Base-by-base conservation (phyloP, 2,113 vertebrate species). In the Scalopus aquaticus region DNA sequence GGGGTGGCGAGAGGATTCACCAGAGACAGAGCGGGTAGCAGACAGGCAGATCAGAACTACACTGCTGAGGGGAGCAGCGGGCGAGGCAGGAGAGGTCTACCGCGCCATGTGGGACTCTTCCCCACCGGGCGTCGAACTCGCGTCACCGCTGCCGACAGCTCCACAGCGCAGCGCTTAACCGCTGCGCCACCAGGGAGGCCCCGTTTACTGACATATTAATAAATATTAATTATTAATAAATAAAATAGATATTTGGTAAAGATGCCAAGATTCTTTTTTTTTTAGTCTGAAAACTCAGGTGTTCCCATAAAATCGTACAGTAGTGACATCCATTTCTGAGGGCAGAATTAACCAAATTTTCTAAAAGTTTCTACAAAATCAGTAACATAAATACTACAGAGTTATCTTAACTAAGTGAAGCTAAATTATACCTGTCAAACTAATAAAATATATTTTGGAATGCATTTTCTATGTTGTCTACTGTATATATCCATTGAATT, bases 371-470 rank as follows among this genome's bases (percentile, higher is more conserved):
- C n/a, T 49, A 7, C 1, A 88, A 81, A 22, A 64, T 78, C 77
- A 78, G 13, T 84, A 82, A 95, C 39, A 56, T n/a, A 39, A 88
- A 30, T 58, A 54, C 24, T 46, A 85, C 26, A 81, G 90, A 92
- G 82, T 94, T 76, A 80, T 51, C n/a, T 89, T 79, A 88, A 35
- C 12, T 88, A 95, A 92, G 58, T 69, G 49, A 93, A 90, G 24
- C 56, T 93, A 81, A 94, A 76, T 65, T 93, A 3, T 9, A 64
- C 2, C 10, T 81, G 78, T 86, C 49, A 92, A 84, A 94, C 46
- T 16, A 82, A 32, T 39, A 54, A 90, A 69, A n/a, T 74, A 46
- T 28, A 74, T 88, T 88, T 93, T 79, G 7, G 20, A 95, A 95
- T 54, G 35, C 20, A 62, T 5, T 69, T 88, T 39, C 13, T 79